Percentiles rank a stretch among this genome's conserved stretches.
phyloP scores from a whole-genome alignment of 2,888 invertebrate genomes.

The Mythimna lalbum region DNA sequence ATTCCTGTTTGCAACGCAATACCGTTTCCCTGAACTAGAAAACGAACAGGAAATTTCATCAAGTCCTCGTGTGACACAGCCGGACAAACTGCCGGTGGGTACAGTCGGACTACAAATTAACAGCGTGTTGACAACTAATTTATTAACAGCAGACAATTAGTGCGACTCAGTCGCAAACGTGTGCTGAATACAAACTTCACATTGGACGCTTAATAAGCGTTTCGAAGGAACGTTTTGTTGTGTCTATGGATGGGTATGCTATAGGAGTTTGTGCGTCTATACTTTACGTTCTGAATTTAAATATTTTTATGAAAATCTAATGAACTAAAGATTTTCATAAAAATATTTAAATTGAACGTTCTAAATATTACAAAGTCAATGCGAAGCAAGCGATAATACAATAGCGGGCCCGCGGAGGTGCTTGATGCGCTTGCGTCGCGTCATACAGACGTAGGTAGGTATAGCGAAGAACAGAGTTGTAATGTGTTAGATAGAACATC shows the following conservation, averaged over 20 bases:
- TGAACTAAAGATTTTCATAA: too few species aligned
- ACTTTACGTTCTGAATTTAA: too few species aligned
- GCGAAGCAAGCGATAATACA: too few species aligned
- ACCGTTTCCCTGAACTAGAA: background rate
- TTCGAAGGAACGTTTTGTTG: background rate
- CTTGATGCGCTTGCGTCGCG: too few species aligned
- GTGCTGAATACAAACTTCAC: constrained; percentile 33
- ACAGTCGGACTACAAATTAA: constrained; percentile 43
- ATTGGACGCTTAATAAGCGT: constrained; percentile 30
- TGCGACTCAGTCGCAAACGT: constrained; percentile 32
- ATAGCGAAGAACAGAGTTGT: too few species aligned
- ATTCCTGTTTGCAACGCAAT: background rate
- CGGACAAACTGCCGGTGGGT: background rate
- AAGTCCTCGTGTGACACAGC: background rate
- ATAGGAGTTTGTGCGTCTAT: background rate
- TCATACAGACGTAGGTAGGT: too few species aligned
- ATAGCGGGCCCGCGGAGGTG: too few species aligned
- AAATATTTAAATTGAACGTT: too few species aligned
- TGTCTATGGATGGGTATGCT: background rate
- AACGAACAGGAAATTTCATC: background rate
- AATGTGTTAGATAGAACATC: too few species aligned
- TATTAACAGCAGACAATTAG: constrained; percentile 50
- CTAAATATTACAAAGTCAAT: too few species aligned
- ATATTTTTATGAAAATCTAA: too few species aligned
- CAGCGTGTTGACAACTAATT: constrained; percentile 54